Base-by-base conservation (phyloP, 2,113 vertebrate genomes). In the Caretta caretta region DNA sequence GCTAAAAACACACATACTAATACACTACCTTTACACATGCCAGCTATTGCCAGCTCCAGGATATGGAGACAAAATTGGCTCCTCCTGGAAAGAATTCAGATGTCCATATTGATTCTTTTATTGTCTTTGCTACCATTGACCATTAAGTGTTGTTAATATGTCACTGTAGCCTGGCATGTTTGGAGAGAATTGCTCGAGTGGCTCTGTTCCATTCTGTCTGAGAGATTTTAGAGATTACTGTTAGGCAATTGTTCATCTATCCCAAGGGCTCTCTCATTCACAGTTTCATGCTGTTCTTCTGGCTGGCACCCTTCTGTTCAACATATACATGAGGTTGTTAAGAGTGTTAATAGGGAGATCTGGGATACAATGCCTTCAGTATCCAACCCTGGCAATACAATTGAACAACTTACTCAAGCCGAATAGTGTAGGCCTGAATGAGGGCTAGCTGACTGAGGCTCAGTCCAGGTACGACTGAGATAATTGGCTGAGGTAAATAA, bases 221-320 rank as follows among this genome's bases (percentile, higher is more conserved):
- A n/a, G n/a, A 27, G 35, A 42, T 25, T 82, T 38, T 20, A 16
- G 35, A 56, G 13, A 62, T 12, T 62, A 31, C 29, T 62, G 12
- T 62, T 62, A 16, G 22, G 51, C 51, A 53, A 14, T 27, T 81
- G 10, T 54, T 54, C 51, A 54, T 50, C 53, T 72, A 72, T 13
- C 65, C n/a, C 65, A 72, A 22, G n/a, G 10, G 78, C n/a, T 42
- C 22, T 8, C 14, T 25, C 35, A 72, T 72, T 5, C 5, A 29
- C 86, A 72, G 8, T 17, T 8, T 0, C 0, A 8, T 10, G 5
- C 38, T 6, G 5, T 0, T 5, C 79, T 84, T 38, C 25, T 20
- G 51, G 51, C 83, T n/a, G 14, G 56, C 53, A 13, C 12, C 84
- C 17, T 62, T 53, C 25, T 29, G 13, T n/a, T 42, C 62, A 83